A percentile compares a stretch with the other conserved stretches of the same genome.
Evolutionary conservation across 1,140 invertebrate genomes (phyloP).

Genomic region (Bombus polaris): DNA sequence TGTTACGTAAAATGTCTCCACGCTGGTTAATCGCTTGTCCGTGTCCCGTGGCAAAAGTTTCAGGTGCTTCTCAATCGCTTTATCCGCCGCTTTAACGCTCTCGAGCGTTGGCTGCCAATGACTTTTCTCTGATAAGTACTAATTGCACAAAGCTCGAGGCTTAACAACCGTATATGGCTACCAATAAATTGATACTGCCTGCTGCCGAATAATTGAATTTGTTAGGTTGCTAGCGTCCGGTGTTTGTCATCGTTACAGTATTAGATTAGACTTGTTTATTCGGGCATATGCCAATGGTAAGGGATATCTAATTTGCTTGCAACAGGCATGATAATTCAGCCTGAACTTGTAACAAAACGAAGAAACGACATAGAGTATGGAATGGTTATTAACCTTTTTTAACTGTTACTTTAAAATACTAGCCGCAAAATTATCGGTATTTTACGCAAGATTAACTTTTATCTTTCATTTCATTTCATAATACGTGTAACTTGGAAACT

Average conservation of each 20-base stretch:
- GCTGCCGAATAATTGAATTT: conserved; percentile 33
- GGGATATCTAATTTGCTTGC: too few relatives aligned
- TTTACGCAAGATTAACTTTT: too few relatives aligned
- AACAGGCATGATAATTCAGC: too few relatives aligned
- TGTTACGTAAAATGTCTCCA: not conserved
- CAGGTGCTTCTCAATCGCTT: not conserved
- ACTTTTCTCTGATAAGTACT: conserved; percentile 19
- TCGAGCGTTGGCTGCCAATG: not conserved
- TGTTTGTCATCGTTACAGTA: not conserved
- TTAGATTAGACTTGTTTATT: conserved; percentile 4
- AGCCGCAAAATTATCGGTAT: too few relatives aligned
- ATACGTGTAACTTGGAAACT: too few relatives aligned
- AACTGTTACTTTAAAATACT: too few relatives aligned
- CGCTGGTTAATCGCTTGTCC: not conserved
- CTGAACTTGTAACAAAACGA: too few relatives aligned
- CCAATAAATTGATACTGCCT: conserved; percentile 18
- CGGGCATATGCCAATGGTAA: too few relatives aligned
- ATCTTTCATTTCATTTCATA: too few relatives aligned
- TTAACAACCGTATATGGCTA: not conserved
- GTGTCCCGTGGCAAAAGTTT: not conserved
- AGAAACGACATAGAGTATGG: too few relatives aligned
- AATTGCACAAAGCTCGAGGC: not conserved
- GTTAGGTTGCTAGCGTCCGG: conserved; percentile 3
- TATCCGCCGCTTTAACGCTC: not conserved
- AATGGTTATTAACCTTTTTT: too few relatives aligned